Base-by-base conservation (phyloP, 1,140 invertebrate species). In the Phortica variegata region DNA sequence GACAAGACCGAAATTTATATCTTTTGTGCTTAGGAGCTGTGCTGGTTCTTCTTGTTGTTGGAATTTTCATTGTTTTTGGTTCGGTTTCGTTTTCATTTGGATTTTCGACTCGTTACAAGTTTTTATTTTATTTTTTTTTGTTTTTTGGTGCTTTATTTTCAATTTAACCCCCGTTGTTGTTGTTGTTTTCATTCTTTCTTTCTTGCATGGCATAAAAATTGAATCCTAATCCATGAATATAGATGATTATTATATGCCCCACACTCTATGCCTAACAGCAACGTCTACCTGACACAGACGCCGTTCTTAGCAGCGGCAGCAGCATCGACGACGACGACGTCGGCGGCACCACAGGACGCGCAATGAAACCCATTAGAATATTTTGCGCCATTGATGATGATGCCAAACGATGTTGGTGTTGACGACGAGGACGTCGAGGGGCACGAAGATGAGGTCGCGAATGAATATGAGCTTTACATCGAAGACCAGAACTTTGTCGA, bases 191-290 rank as follows among this genome's bases (percentile, higher is more conserved):
- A 33, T 5, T 43, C n/a, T 19, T 37, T 38, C 56, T 56, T 50
- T 54, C 45, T 56, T 53, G 52, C 56, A 60, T 58, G 54, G 65
- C 61, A 58, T 66, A 73, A 73, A 73, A 73, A 73, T 73, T 73
- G 70, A 73, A 73, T 73, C 70, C 70, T 73, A 73, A 73, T 73
- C 70, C 70, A 73, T 73, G 70, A 73, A 73, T 73, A 73, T 73
- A 73, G 70, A 73, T 73, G 70, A 73, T 73, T 73, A 73, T 73
- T 73, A 73, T 72, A 71, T 70, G 52, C 60, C 52, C 44, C 45
- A 31, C 7, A 12, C 47, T 1, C 31, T 31, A 2, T 13, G 3
- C 18, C 37, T 5, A 3, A n/a, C n/a, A n/a, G n/a, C n/a, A n/a
- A n/a, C n/a, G n/a, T n/a, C n/a, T n/a, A n/a, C n/a, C n/a, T n/a